These are phyloP conservation scores for Monomorium pharaonis DNA, from an alignment of 1,140 invertebrate species.

Conservation along the genomic window DNA sequence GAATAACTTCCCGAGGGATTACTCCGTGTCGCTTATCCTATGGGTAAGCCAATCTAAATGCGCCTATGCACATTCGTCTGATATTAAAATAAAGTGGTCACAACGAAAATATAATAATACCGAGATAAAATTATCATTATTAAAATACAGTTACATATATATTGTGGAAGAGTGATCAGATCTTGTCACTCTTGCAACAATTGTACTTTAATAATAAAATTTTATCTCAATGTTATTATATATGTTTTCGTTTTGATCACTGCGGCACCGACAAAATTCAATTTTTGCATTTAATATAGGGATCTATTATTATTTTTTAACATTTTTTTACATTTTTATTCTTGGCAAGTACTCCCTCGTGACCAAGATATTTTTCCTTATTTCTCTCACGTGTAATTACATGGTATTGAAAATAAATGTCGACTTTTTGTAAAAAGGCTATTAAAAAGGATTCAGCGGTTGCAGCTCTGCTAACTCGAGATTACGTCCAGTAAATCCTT, in stretches of 20 bases:
- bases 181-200: no score
- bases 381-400: background rate
- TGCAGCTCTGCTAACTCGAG: background rate
- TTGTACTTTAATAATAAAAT: no score
- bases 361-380: background rate
- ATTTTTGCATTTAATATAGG: background rate
- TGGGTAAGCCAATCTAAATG: background rate
- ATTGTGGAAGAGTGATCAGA: background rate
- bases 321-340: no score
- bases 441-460: background rate
- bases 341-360: background rate
- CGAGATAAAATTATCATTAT: background rate
- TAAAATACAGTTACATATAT: background rate
- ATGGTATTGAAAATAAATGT: slow-evolving; percentile 20
- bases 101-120: background rate
- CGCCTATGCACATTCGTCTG: background rate
- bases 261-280: background rate
- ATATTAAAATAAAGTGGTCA: background rate
- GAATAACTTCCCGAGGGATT: slow-evolving; percentile 30
- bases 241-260: background rate
- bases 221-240: no score
- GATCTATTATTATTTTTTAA: background rate
- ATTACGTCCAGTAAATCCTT: slow-evolving; percentile 14
- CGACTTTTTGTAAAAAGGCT: background rate
- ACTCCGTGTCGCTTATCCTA: background rate